Conservation (phyloP, 2,888 invertebrate species). For the Hypercompe scribonia region DNA sequence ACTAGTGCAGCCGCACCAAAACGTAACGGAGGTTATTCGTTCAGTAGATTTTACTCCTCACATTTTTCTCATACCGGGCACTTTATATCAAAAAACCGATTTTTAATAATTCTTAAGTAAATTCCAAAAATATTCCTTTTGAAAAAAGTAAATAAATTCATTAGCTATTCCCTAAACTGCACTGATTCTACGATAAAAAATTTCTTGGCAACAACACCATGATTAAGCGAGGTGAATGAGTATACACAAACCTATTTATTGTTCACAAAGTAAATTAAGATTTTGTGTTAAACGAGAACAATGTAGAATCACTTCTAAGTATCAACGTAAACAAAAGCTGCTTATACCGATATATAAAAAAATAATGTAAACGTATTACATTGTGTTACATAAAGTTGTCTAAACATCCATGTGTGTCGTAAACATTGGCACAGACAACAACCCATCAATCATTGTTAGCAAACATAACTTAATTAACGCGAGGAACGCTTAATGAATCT, state of each 20-base stretch:
- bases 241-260: background rate
- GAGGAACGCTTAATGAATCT: conserved; percentile 44
- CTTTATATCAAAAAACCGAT: too few relatives aligned
- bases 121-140: too few relatives aligned
- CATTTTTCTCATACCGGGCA: too few relatives aligned
- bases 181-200: background rate
- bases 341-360: background rate
- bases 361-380: background rate
- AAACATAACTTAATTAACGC: conserved; percentile 63
- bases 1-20: too few relatives aligned
- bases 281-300: background rate
- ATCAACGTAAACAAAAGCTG: background rate
- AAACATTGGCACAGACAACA: conserved; percentile 28
- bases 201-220: background rate
- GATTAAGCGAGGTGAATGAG: background rate
- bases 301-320: background rate
- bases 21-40: too few relatives aligned
- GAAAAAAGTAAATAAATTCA: background rate
- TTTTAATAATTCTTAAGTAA: too few relatives aligned
- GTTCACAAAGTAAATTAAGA: background rate
- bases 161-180: background rate
- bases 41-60: too few relatives aligned
- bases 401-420: background rate
- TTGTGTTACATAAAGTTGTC: background rate
- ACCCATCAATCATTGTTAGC: conserved; percentile 63